These are phyloP conservation scores for Coelinius sp. DNA, from an alignment of 2,888 invertebrate genomes.

Conservation along the genomic window DNA sequence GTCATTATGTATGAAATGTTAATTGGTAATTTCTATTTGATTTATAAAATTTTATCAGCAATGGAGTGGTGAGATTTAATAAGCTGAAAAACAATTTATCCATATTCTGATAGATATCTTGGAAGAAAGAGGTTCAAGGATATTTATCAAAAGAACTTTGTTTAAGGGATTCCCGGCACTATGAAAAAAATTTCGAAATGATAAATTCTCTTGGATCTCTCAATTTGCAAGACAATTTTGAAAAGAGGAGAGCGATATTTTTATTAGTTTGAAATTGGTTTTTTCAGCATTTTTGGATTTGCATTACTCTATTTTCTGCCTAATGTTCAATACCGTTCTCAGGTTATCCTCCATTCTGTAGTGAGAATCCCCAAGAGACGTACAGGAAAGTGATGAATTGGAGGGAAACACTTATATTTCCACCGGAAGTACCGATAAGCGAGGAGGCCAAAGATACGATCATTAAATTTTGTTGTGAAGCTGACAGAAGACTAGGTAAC, in stretches of 20 bases:
- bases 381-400: slow-evolving; percentile 99
- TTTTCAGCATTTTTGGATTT: neutral
- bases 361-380: slow-evolving; percentile 97
- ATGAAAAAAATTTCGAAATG: too few species aligned
- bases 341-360: slow-evolving; percentile 99
- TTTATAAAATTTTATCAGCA: too few species aligned
- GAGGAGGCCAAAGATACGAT: slow-evolving; percentile 97
- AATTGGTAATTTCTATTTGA: slow-evolving; percentile 77
- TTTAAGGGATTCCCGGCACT: too few species aligned
- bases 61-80: neutral
- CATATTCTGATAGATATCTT: neutral
- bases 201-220: neutral
- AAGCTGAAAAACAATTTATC: neutral
- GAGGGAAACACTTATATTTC: slow-evolving; percentile 98
- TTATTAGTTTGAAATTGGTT: neutral
- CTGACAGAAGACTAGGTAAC: slow-evolving; percentile 85
- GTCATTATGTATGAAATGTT: slow-evolving; percentile 99
- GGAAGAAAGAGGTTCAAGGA: too few species aligned
- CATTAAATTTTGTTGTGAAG: slow-evolving; percentile 96
- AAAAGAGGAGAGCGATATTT: too few species aligned
- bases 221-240: neutral
- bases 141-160: too few species aligned
- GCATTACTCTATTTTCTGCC: neutral
- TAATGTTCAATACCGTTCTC: slow-evolving; percentile 31
- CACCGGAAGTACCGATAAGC: slow-evolving; percentile 99